Evolutionary conservation across 1,140 invertebrate species (phyloP).

Genomic region (Orussus abietinus): DNA sequence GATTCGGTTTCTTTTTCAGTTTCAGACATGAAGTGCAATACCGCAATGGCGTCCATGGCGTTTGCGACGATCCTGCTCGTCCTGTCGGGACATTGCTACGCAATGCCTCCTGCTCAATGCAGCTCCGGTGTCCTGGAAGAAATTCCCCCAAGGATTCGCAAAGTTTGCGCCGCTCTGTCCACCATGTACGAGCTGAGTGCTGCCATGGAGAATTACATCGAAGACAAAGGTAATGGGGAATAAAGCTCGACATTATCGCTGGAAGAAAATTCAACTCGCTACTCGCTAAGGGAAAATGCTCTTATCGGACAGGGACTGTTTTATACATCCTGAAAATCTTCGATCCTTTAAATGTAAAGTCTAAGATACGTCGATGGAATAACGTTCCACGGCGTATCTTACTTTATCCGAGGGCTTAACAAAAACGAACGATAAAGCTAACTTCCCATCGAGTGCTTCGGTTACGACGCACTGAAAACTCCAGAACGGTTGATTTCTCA

Average conservation of each 20-base stretch:
- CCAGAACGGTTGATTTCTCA: too few relatives aligned
- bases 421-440: too few relatives aligned
- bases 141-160: constrained; percentile 54
- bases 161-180: constrained; percentile 54
- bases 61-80: constrained; percentile 27
- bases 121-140: constrained; percentile 54
- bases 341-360: too few relatives aligned
- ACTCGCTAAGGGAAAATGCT: not conserved
- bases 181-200: constrained; percentile 53
- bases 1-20: constrained; percentile 6
- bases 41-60: constrained; percentile 30
- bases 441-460: too few relatives aligned
- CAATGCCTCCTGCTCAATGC: constrained; percentile 53
- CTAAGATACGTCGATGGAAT: too few relatives aligned
- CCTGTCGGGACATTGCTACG: constrained; percentile 28
- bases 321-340: not conserved
- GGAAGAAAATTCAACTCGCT: constrained; percentile 1
- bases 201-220: constrained; percentile 55
- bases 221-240: constrained; percentile 54
- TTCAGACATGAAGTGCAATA: constrained; percentile 37
- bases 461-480: too few relatives aligned
- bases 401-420: too few relatives aligned
- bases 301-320: not conserved
- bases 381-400: too few relatives aligned
- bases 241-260: too few relatives aligned